phyloP scores from a whole-genome alignment of 2,113 vertebrate genomes.

The Crotophaga sulcirostris region DNA sequence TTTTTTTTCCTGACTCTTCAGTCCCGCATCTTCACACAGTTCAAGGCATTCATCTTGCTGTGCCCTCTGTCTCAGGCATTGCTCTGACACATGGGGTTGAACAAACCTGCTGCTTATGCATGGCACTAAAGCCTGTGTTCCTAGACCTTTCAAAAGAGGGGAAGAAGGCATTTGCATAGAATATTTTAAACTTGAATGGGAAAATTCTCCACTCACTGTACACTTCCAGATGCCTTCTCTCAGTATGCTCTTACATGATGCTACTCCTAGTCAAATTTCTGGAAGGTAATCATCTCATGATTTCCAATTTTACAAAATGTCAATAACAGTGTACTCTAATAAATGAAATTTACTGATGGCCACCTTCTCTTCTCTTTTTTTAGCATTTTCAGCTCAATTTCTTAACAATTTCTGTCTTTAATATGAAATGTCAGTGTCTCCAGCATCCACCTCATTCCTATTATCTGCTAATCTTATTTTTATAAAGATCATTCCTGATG shows the following conservation, averaged over 20 bases:
- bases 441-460: slow-evolving; percentile 21
- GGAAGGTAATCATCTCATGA: background rate
- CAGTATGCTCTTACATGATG: background rate
- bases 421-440: slow-evolving; percentile 22
- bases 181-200: background rate
- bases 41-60: background rate
- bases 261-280: background rate
- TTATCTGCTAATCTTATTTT: background rate
- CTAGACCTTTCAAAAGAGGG: background rate
- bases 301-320: background rate
- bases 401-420: background rate
- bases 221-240: background rate
- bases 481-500: background rate
- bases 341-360: background rate
- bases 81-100: background rate
- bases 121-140: fast-evolving
- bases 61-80: background rate
- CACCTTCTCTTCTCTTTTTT: background rate
- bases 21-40: fast-evolving
- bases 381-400: background rate
- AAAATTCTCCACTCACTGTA: background rate
- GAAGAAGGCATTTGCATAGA: background rate
- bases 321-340: background rate
- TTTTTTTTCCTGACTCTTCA: background rate
- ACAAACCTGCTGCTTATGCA: fast-evolving